These are phyloP conservation scores for Oreochromis spilurus DNA, from an alignment of 2,113 vertebrate species.

Conservation along the genomic window DNA sequence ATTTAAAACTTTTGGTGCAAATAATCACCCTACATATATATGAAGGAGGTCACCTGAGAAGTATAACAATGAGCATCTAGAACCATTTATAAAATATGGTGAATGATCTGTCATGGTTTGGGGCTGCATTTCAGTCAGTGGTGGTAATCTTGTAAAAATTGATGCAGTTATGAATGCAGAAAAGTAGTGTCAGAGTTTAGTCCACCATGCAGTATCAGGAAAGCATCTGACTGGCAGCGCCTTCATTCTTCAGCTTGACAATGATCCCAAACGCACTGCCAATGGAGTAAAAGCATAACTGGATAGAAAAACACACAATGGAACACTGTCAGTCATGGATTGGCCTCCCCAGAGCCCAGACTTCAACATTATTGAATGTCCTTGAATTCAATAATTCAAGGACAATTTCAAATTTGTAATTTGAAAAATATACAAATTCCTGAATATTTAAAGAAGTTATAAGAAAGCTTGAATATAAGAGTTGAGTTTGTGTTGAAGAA, in stretches of 20 bases:
- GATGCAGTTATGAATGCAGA: background rate
- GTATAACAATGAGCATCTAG: background rate
- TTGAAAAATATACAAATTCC: too few relatives aligned
- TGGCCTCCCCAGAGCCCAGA: background rate
- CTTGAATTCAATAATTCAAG: too few relatives aligned
- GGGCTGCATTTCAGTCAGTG: background rate
- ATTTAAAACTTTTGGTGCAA: accelerated
- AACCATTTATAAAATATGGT: background rate
- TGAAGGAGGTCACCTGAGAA: background rate
- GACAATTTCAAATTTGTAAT: too few relatives aligned
- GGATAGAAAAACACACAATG: background rate
- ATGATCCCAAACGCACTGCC: background rate
- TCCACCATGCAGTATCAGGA: background rate
- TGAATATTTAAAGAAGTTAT: background rate
- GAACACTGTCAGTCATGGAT: background rate
- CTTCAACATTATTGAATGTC: background rate
- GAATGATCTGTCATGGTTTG: background rate
- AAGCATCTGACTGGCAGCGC: background rate
- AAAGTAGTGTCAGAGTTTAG: background rate
- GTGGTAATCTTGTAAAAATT: background rate
- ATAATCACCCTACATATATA: background rate
- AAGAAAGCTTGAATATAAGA: background rate
- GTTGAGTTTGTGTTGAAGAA: background rate
- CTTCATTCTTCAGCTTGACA: background rate
- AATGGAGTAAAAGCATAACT: background rate